These are phyloP conservation scores for Macaria notata DNA, from an alignment of 2,888 invertebrate species.

Conservation along the genomic window DNA sequence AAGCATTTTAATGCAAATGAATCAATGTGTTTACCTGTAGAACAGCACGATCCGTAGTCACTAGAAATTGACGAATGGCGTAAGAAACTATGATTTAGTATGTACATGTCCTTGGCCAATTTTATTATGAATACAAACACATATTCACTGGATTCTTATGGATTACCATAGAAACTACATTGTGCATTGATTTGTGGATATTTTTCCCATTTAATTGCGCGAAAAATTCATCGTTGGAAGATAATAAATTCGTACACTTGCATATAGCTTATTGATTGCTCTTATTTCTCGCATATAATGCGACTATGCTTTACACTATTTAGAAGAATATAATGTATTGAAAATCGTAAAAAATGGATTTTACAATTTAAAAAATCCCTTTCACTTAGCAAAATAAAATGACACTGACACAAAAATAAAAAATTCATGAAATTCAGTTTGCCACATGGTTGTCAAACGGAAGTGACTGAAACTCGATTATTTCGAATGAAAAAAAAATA, in stretches of 20 bases:
- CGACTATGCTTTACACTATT: neutral
- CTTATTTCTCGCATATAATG: too few relatives aligned
- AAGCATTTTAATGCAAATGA: constrained; percentile 6
- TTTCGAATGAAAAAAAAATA: neutral
- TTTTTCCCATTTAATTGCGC: constrained; percentile 14
- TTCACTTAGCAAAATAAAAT: constrained; percentile 31
- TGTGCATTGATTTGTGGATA: constrained; percentile 38
- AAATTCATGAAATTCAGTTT: constrained; percentile 34
- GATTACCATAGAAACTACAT: constrained; percentile 44
- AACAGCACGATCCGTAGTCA: constrained; percentile 68
- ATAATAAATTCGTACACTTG: constrained; percentile 9
- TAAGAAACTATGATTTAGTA: constrained; percentile 70
- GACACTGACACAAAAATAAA: constrained; percentile 39
- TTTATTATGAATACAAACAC: constrained; percentile 59
- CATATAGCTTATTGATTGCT: too few relatives aligned
- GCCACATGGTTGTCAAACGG: constrained; percentile 11
- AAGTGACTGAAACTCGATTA: neutral
- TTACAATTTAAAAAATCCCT: constrained; percentile 12
- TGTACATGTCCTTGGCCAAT: constrained; percentile 78
- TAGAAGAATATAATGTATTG: constrained; percentile 1
- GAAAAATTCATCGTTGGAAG: constrained; percentile 10
- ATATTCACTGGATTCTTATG: constrained; percentile 59
- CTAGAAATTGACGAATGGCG: constrained; percentile 69
- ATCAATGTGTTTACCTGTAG: constrained; percentile 61
- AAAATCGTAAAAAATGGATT: constrained; percentile 9